Percentiles rank a stretch among this genome's conserved stretches.
Evolutionary conservation across 2,888 invertebrate species (phyloP).

Genomic region (Acanthosepion pharaonis): DNA sequence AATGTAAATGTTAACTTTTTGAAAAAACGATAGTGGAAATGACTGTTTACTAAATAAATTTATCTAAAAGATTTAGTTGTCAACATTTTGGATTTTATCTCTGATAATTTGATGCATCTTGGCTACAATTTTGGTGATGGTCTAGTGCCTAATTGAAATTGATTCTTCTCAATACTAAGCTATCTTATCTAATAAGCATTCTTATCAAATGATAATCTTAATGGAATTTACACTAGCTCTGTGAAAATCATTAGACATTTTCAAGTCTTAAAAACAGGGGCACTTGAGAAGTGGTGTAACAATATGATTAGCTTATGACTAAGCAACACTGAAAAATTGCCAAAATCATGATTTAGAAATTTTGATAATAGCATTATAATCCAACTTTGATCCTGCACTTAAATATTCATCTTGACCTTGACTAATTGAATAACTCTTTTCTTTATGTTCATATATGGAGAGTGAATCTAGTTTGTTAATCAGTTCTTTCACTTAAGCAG

Average conservation of each 20-base stretch:
- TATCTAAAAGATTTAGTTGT: not conserved
- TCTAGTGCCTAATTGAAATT: not conserved
- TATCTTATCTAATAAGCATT: constrained; percentile 33
- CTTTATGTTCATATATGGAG: not conserved
- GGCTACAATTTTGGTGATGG: not conserved
- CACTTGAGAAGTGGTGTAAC: not conserved
- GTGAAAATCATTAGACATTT: constrained; percentile 13
- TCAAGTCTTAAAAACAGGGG: not conserved
- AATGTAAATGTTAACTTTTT: too few relatives aligned
- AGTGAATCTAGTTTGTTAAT: not conserved
- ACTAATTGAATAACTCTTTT: not conserved
- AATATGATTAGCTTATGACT: not conserved
- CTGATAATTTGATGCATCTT: not conserved
- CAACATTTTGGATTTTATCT: not conserved
- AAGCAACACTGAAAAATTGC: not conserved
- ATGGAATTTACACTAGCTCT: not conserved
- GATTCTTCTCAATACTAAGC: not conserved
- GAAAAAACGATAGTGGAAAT: not conserved
- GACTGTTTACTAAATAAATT: not conserved
- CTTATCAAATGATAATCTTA: not conserved
- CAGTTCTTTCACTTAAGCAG: not conserved
- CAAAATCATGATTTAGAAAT: not conserved
- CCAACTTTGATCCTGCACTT: constrained; percentile 17
- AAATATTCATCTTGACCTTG: constrained; percentile 33
- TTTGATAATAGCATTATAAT: constrained; percentile 22